phyloP scores from a whole-genome alignment of 2,797 vertebrate genomes.

The Melanitta fusca region DNA sequence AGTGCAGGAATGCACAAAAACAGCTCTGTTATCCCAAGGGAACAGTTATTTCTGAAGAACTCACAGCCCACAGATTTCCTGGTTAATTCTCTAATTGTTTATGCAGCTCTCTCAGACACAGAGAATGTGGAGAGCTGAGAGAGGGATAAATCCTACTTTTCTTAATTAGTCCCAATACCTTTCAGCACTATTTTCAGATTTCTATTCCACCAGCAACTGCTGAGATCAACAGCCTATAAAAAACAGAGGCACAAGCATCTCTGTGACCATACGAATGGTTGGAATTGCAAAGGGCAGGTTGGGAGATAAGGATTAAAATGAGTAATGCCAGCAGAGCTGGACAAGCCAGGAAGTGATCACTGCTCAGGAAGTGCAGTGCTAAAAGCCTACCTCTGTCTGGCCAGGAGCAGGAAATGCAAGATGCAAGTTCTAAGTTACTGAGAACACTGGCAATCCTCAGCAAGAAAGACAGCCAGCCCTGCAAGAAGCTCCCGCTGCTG shows the following conservation, averaged over 20 bases:
- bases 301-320: background rate
- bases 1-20: background rate
- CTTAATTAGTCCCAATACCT: background rate
- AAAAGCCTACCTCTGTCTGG: background rate
- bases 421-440: background rate
- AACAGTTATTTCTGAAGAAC: background rate
- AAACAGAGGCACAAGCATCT: background rate
- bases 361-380: background rate
- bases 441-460: background rate
- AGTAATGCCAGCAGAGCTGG: background rate
- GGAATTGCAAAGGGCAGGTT: background rate
- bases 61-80: background rate
- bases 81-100: background rate
- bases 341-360: background rate
- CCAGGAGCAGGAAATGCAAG: background rate
- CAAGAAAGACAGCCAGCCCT: background rate
- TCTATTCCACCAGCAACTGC: background rate
- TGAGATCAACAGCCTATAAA: fast-evolving
- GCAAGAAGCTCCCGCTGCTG: background rate
- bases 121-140: background rate
- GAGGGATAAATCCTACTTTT: fast-evolving
- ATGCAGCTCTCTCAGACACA: background rate
- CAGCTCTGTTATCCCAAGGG: background rate
- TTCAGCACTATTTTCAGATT: background rate
- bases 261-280: background rate